Conservation (phyloP, 2,888 invertebrate genomes). For the Cephus spinipes region DNA sequence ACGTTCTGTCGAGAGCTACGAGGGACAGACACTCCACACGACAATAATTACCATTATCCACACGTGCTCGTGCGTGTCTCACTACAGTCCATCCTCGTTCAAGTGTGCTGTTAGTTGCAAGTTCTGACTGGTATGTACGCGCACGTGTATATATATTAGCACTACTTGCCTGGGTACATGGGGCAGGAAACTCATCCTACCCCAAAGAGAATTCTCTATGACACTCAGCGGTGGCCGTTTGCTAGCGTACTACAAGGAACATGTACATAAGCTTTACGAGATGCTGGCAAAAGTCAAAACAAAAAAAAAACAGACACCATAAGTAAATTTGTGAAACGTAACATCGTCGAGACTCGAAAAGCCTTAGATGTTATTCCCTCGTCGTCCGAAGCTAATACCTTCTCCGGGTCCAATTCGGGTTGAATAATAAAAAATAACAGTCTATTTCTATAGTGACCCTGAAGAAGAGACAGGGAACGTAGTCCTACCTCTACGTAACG, state of each 20-base stretch:
- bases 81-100: neutral
- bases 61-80: conserved; percentile 7
- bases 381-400: neutral
- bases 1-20: neutral
- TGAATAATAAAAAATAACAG: conserved; percentile 23
- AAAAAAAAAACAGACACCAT: neutral
- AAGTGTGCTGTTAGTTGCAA: neutral
- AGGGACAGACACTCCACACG: neutral
- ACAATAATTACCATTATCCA: conserved; percentile 13
- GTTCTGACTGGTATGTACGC: neutral
- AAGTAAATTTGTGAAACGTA: neutral
- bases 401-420: neutral
- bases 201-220: neutral
- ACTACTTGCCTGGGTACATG: neutral
- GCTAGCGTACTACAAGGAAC: neutral
- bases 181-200: neutral
- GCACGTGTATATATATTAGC: neutral
- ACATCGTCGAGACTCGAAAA: neutral
- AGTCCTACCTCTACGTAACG: conserved; percentile 16
- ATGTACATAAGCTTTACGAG: neutral
- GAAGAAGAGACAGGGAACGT: conserved; percentile 12
- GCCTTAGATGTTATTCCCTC: neutral
- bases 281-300: neutral
- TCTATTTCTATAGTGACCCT: conserved; percentile 16
- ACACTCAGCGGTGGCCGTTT: neutral